Evolutionary conservation across 1,140 invertebrate genomes (phyloP).

Genomic region (Zaprionus lachaisei): DNA sequence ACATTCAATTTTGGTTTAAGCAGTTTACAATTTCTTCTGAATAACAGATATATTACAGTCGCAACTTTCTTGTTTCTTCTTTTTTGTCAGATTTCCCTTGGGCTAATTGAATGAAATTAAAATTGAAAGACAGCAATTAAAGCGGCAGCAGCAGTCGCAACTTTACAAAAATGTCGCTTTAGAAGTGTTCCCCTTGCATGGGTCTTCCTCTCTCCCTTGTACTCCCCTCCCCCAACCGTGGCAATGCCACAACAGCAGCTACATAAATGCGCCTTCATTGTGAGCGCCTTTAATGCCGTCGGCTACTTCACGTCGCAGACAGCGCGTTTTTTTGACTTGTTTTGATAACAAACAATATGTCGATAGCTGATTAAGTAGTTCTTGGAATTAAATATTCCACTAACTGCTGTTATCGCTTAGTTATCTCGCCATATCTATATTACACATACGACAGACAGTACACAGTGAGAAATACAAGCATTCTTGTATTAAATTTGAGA

Average conservation of each 20-base stretch:
- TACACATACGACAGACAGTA: background rate
- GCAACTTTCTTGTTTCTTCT: slow-evolving; percentile 5
- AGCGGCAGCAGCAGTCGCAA: slow-evolving; percentile 10
- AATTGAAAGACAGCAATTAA: slow-evolving; percentile 69
- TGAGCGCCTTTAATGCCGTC: slow-evolving; percentile 9
- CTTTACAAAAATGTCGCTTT: slow-evolving; percentile 38
- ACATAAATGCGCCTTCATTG: slow-evolving; percentile 36
- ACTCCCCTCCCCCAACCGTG: background rate
- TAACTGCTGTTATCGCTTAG: slow-evolving; percentile 14
- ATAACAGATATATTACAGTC: too few relatives aligned
- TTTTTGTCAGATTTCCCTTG: slow-evolving; percentile 68
- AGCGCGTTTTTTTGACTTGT: slow-evolving; percentile 37
- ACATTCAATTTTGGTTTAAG: too few relatives aligned
- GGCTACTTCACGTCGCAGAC: slow-evolving; percentile 21
- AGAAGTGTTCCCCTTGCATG: slow-evolving; percentile 13
- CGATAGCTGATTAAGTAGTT: slow-evolving; percentile 16
- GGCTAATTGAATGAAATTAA: slow-evolving; percentile 77
- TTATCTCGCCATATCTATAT: slow-evolving; percentile 33
- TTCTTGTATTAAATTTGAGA: background rate
- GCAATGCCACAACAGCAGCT: slow-evolving; percentile 6
- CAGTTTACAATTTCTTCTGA: too few relatives aligned
- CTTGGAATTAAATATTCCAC: slow-evolving; percentile 21
- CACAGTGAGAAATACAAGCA: background rate
- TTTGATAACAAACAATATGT: slow-evolving; percentile 30
- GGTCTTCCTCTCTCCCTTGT: background rate